Percentiles rank a stretch among this genome's conserved stretches.
phyloP scores from a whole-genome alignment of 2,797 vertebrate genomes.

The Capromys pilorides region DNA sequence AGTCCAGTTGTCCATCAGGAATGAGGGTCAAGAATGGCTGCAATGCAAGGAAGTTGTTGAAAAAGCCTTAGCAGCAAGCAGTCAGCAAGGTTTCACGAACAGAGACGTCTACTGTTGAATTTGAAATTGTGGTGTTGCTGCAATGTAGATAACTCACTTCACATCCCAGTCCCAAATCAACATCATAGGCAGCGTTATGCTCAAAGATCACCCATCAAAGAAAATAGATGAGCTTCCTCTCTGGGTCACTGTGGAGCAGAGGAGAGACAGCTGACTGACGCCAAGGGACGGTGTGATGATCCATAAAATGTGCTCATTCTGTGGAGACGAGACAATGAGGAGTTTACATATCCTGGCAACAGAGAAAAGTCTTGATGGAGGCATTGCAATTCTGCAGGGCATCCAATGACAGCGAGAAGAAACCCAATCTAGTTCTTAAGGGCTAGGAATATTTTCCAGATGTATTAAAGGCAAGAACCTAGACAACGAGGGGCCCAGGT shows the following conservation, averaged over 20 bases:
- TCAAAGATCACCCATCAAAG: constrained; percentile 38
- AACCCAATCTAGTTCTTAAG: neutral
- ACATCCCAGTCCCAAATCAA: neutral
- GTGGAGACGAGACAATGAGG: neutral
- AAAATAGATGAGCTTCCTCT: constrained; percentile 17
- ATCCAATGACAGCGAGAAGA: neutral
- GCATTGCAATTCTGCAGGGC: neutral
- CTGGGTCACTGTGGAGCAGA: neutral
- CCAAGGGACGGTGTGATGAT: neutral
- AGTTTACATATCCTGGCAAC: neutral
- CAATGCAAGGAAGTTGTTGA: neutral
- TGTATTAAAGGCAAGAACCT: neutral
- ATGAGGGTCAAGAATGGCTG: neutral
- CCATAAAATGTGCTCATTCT: constrained; percentile 38
- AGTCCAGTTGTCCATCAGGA: neutral
- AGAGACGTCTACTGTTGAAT: neutral
- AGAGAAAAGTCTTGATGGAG: neutral
- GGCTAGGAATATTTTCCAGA: neutral
- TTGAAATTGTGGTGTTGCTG: neutral
- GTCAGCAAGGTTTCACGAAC: neutral
- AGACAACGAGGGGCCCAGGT: neutral
- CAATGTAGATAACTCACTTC: neutral
- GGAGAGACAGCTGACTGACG: constrained; percentile 42
- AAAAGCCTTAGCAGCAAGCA: neutral
- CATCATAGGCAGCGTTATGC: neutral